Evolutionary conservation across 2,113 vertebrate genomes (phyloP).

Genomic region (Opisthocomus hoazin): DNA sequence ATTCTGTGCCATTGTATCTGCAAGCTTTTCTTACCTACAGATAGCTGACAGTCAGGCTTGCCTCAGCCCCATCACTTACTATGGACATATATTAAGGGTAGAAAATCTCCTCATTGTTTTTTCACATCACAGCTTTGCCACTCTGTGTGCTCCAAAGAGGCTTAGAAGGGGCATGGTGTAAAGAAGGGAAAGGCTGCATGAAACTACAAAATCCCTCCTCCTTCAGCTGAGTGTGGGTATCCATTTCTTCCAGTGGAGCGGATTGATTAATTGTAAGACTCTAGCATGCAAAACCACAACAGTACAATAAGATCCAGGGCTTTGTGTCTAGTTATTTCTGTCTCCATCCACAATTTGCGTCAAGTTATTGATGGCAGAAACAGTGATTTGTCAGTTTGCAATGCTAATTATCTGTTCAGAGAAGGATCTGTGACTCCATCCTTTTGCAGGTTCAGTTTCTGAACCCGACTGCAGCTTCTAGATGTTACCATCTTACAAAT

Average conservation of each 20-base stretch:
- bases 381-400: background rate
- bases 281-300: background rate
- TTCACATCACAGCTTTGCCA: background rate
- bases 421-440: background rate
- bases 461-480: background rate
- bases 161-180: background rate
- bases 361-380: background rate
- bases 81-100: fast-evolving
- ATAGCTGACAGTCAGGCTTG: background rate
- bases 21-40: background rate
- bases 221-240: background rate
- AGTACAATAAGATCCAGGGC: background rate
- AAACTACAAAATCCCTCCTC: background rate
- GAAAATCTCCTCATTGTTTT: background rate
- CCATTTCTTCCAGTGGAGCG: background rate
- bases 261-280: background rate
- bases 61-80: background rate
- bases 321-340: background rate
- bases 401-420: background rate
- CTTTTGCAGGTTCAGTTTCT: background rate
- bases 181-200: background rate
- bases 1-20: background rate
- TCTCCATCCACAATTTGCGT: background rate
- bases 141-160: background rate
- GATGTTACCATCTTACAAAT: background rate